Conservation (phyloP, 1,140 invertebrate species). For the Bradysia coprophila region DNA sequence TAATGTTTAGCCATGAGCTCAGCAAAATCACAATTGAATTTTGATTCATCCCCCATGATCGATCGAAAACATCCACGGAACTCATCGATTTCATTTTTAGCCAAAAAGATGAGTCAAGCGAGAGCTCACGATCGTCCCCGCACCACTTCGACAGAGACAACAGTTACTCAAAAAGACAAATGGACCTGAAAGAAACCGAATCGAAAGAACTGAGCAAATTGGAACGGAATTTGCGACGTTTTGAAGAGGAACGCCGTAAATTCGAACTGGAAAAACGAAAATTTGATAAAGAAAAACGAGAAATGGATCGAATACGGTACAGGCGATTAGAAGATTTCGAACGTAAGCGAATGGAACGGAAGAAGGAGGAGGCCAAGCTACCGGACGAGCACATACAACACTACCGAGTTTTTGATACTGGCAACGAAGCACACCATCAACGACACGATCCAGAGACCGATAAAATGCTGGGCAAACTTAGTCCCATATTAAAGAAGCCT, state of each 20-base stretch:
- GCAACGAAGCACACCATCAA: too few relatives aligned
- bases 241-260: slow-evolving; percentile 19
- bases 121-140: too few relatives aligned
- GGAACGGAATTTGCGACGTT: slow-evolving; percentile 17
- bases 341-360: slow-evolving; percentile 10
- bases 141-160: too few relatives aligned
- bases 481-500: not conserved
- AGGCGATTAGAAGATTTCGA: slow-evolving; percentile 19
- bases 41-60: too few relatives aligned
- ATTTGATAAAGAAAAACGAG: slow-evolving; percentile 19
- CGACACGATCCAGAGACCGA: too few relatives aligned
- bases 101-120: slow-evolving; percentile 18
- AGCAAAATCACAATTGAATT: too few relatives aligned
- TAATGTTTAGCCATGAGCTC: too few relatives aligned
- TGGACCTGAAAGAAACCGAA: not conserved
- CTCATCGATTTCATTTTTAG: slow-evolving; percentile 1
- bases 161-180: slow-evolving; percentile 18
- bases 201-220: slow-evolving; percentile 5
- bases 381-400: not conserved
- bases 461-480: too few relatives aligned
- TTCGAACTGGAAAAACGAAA: slow-evolving; percentile 20
- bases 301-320: slow-evolving; percentile 16
- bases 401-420: not conserved
- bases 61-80: not conserved
- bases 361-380: not conserved